Percentiles rank a stretch among this genome's conserved stretches.
These are phyloP conservation scores for Mythimna loreyi DNA, from an alignment of 2,888 invertebrate genomes.

Conservation along the genomic window DNA sequence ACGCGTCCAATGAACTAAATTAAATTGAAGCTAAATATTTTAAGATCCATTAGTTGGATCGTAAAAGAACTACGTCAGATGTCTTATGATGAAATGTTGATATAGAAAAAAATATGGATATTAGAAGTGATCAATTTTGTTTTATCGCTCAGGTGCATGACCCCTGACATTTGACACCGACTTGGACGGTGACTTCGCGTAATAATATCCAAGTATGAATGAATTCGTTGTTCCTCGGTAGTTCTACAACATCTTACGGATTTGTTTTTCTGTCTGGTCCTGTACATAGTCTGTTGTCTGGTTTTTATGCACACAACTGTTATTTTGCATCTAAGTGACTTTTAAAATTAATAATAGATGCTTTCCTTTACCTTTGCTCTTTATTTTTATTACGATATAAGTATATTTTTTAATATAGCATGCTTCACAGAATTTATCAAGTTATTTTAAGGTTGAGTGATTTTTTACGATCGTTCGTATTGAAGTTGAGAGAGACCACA, in stretches of 20 bases:
- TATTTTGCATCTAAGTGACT: slow-evolving; percentile 17
- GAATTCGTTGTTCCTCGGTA: slow-evolving; percentile 46
- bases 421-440: slow-evolving; percentile 42
- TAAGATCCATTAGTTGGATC: slow-evolving; percentile 21
- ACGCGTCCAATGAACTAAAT: slow-evolving; percentile 29
- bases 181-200: slow-evolving; percentile 53
- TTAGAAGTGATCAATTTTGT: slow-evolving; percentile 32
- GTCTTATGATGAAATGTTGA: slow-evolving; percentile 21
- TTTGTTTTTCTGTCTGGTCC: slow-evolving; percentile 41
- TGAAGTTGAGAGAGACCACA: slow-evolving; percentile 51
- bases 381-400: slow-evolving; percentile 17
- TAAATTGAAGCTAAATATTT: slow-evolving; percentile 24
- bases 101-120: slow-evolving; percentile 33
- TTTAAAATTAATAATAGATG: slow-evolving; percentile 11
- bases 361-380: slow-evolving; percentile 31
- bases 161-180: slow-evolving; percentile 72
- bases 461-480: slow-evolving; percentile 52
- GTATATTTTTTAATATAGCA: slow-evolving; percentile 12
- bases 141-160: slow-evolving; percentile 63
- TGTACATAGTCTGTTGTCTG: slow-evolving; percentile 26
- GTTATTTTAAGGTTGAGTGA: slow-evolving; percentile 41
- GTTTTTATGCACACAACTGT: slow-evolving; percentile 33
- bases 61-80: slow-evolving; percentile 5
- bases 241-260: slow-evolving; percentile 37
- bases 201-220: slow-evolving; percentile 48